Base-by-base conservation (phyloP, 2,888 invertebrate species). In the Aspidiotus rigidus region DNA sequence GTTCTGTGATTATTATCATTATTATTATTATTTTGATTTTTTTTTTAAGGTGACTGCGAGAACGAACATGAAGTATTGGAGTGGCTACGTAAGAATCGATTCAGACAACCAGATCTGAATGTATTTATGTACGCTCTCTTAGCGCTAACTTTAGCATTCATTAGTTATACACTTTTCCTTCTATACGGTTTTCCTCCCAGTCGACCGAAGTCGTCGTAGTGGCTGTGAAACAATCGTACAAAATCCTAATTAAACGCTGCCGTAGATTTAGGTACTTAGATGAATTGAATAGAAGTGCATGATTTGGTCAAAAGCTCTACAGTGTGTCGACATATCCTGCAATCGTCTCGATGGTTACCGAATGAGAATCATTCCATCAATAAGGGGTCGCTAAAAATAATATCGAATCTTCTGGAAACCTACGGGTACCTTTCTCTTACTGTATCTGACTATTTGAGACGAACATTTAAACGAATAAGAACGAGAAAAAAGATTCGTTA, bases 41-140 rank as follows among this genome's bases (percentile, higher is more conserved):
- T 44, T 57, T 53, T 56, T 44, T 1, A 78, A 90, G 90, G 93
- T 74, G 90, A 93, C 75, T 79, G 93, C 72, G 84, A 87, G 78
- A 86, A 86, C 63, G 93, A 93, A 79, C 84, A 86, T 7, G 91
- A 92, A 77, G 93, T 94, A 16, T 80, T 94, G 73, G 93, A 93
- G 75, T 94, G 94, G 94, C 81, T 94, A 73, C 85, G 92, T 74
- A 94, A 93, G 80, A 93, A 94, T 78, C 85, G 94, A 74, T 94
- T 92, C 82, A 85, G 93, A 64, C 93, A 93, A 76, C 93, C 94
- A 0, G 94, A 94, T 78, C 80, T 94, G 57, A 94, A 93, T 77
- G 86, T 94, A 74, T 94, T 94, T 79, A 94, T 94, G 93, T 94
- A 93, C 78, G 91, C 90, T 64, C 81, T 93, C 75, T 85, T 92